A percentile compares a stretch with the other conserved stretches of the same genome.
phyloP scores from a whole-genome alignment of 2,888 invertebrate species.

The Meghimatium bilineatum region DNA sequence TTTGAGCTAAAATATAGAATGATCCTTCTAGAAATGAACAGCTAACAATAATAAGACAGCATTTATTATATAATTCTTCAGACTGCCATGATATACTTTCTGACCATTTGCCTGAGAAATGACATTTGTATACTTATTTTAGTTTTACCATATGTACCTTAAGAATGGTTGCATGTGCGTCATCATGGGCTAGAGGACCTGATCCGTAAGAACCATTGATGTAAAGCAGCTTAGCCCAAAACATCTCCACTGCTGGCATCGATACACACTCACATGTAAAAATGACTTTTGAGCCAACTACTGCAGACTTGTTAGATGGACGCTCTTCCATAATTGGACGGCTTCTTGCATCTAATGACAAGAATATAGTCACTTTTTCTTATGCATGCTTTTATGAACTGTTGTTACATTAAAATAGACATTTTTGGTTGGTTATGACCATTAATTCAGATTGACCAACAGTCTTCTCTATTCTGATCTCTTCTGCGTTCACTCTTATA shows the following conservation, averaged over 20 bases:
- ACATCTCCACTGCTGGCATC: slow-evolving; percentile 18
- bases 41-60: too few relatives aligned
- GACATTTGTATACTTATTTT: too few relatives aligned
- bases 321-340: slow-evolving; percentile 38
- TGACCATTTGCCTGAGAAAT: too few relatives aligned
- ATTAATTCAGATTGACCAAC: too few relatives aligned
- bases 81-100: too few relatives aligned
- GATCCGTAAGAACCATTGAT: slow-evolving; percentile 45
- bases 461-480: too few relatives aligned
- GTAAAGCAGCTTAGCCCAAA: slow-evolving; percentile 44
- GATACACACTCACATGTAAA: slow-evolving; percentile 33
- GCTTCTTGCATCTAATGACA: slow-evolving; percentile 26
- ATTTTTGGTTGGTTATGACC: background rate
- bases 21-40: too few relatives aligned
- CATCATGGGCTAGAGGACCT: slow-evolving; percentile 11
- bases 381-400: too few relatives aligned
- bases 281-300: slow-evolving; percentile 22
- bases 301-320: slow-evolving; percentile 42
- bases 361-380: background rate
- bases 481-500: too few relatives aligned
- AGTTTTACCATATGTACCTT: slow-evolving; percentile 21
- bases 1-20: too few relatives aligned
- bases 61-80: too few relatives aligned
- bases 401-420: too few relatives aligned
- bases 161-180: slow-evolving; percentile 40